Conservation (phyloP, 2,888 invertebrate species). For the Caenorhabditis wallacei region DNA sequence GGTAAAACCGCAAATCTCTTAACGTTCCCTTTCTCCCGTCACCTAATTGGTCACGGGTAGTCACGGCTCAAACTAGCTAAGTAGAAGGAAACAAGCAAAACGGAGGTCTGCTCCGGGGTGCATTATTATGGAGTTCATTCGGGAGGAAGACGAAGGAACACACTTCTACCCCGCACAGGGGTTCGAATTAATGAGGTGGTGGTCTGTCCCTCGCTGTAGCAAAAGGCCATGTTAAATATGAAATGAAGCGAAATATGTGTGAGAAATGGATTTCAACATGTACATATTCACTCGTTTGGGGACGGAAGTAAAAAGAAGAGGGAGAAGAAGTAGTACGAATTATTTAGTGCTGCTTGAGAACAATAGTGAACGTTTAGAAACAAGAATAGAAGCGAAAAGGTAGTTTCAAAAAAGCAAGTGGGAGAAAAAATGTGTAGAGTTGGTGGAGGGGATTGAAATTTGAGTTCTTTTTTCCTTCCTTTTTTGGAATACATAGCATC, state of each 20-base stretch:
- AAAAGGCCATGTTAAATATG: conserved; percentile 56
- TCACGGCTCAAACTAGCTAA: neutral
- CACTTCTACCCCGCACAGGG: conserved; percentile 21
- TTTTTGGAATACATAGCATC: conserved; percentile 55
- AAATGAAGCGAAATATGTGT: conserved; percentile 63
- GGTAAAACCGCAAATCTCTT: too few relatives aligned
- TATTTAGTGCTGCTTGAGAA: conserved; percentile 29
- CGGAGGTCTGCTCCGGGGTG: too few relatives aligned
- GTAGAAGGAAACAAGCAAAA: neutral
- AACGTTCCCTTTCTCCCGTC: too few relatives aligned
- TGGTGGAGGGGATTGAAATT: conserved; percentile 57
- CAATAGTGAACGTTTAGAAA: conserved; percentile 43
- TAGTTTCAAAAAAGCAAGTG: conserved; percentile 1
- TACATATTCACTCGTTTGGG: conserved; percentile 41
- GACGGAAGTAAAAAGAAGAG: neutral
- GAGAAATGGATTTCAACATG: conserved; percentile 63
- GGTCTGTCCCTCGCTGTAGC: neutral
- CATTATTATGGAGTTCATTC: conserved; percentile 44
- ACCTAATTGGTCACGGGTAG: too few relatives aligned
- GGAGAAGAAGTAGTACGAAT: conserved; percentile 22
- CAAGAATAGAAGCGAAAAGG: neutral
- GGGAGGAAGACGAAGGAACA: conserved; percentile 28
- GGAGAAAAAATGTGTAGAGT: neutral
- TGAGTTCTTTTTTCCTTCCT: conserved; percentile 44
- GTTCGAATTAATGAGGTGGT: conserved; percentile 63